Evolutionary conservation across 2,797 vertebrate species (phyloP).

Genomic region (Cyclura pinguis): DNA sequence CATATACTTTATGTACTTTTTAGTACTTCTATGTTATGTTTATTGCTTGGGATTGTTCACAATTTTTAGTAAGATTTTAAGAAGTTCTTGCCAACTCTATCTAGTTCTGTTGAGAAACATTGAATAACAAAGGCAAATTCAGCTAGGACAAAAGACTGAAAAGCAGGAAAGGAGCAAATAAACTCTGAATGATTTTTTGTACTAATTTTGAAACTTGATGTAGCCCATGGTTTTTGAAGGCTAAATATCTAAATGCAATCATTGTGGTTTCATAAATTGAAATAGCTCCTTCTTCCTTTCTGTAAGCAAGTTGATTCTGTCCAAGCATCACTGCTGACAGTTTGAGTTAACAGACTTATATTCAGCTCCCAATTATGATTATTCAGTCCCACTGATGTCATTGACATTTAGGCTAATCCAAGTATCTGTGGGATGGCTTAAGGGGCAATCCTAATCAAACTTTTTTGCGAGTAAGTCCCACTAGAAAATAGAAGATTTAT

Average conservation of each 20-base stretch:
- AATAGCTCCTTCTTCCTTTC: conserved; percentile 57
- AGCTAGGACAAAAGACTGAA: background rate
- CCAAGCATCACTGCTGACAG: conserved; percentile 54
- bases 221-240: conserved; percentile 21
- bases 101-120: background rate
- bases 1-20: background rate
- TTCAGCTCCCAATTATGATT: background rate
- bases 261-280: conserved; percentile 54
- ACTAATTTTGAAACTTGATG: background rate
- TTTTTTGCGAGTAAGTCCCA: background rate
- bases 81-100: conserved; percentile 46
- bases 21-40: conserved; percentile 13
- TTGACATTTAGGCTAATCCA: background rate
- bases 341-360: conserved; percentile 54
- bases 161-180: background rate
- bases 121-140: background rate
- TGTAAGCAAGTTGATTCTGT: conserved; percentile 64
- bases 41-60: conserved; percentile 42
- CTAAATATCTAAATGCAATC: conserved; percentile 32
- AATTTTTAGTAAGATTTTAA: conserved; percentile 40
- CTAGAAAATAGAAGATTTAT: background rate
- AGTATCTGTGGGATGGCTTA: background rate
- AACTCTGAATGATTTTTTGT: background rate
- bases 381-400: conserved; percentile 15
- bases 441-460: background rate